Evolutionary conservation across 2,797 vertebrate species (phyloP), one percentile per base, ranked within the genome.

Genomic region (Intellagama lesueurii): DNA sequence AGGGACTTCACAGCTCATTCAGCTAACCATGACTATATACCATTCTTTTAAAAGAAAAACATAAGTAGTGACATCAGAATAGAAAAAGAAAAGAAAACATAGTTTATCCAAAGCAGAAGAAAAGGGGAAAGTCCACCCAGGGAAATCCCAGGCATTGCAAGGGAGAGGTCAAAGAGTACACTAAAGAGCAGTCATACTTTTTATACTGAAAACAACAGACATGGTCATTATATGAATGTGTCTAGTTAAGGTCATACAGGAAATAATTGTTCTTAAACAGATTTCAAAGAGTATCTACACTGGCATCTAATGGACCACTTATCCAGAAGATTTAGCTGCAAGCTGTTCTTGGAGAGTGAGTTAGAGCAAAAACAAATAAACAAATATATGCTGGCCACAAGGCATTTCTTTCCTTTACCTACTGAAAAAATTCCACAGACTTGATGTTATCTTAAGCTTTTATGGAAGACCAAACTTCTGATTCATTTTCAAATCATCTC

Each of bases 401-500:
- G 24, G 5, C n/a, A 88, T 80, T 1, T 64, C 2, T 82, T 64
- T 66, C 14, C 87, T 81, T 69, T 81, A 35, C 44, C 77, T 52
- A 78, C 5, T 60, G 7, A 30, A 49, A 49, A 70, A n/a, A 80
- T 16, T 14, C 2, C 14, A 81, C 12, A 73, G 12, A 30, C 30
- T 26, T 52, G 30, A 30, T 24, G 66, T 40, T 73, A 83, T 30
- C 75, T 90, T n/a, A 68, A 78, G 88, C 28, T 69, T 32, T 28
- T 72, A 91, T 87, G 79, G 3, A 26, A 75, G 26, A 16, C 83
- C 56, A 85, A 87, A 85, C 80, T 14, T 90, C 19, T 49, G 44
- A 40, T 1, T 82, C 12, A 89, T 78, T 14, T 35, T 66, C 69
- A 60, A 40, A 75, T 56, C 6, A 77, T 47, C 7, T 16, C 79